A percentile compares a stretch with the other conserved stretches of the same genome.
phyloP scores from a whole-genome alignment of 2,797 vertebrate species.

The Chaetodon trifasciatus region DNA sequence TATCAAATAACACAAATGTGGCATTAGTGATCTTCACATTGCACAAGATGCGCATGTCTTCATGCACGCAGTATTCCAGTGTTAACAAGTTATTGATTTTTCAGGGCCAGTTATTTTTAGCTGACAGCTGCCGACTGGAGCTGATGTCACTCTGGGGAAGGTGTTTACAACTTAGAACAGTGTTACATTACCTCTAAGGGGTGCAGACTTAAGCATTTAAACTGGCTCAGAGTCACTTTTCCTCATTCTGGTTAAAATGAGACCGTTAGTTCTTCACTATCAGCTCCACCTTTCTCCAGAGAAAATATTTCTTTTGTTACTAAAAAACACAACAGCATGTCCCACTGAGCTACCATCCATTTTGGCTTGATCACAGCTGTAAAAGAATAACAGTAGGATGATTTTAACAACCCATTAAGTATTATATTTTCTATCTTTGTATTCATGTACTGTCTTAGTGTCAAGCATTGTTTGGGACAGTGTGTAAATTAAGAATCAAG shows the following conservation, averaged over 20 bases:
- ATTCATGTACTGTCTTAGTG: conserved; percentile 28
- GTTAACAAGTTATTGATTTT: conserved; percentile 47
- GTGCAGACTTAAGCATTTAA: conserved; percentile 13
- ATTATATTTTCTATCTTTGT: conserved; percentile 8
- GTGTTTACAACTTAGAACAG: conserved; percentile 37
- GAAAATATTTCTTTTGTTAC: conserved; percentile 18
- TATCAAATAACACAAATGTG: conserved; percentile 35
- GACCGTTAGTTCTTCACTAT: background rate
- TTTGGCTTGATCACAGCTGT: conserved; percentile 46
- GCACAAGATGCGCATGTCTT: conserved; percentile 42
- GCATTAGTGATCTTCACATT: conserved; percentile 49
- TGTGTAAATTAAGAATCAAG: conserved; percentile 1
- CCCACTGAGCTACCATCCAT: conserved; percentile 4
- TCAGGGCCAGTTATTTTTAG: conserved; percentile 47
- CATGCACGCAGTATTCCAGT: conserved; percentile 59
- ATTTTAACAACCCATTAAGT: conserved; percentile 6
- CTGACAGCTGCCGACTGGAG: conserved; percentile 32
- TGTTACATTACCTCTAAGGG: conserved; percentile 34
- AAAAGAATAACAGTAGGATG: conserved; percentile 1
- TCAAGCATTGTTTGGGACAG: conserved; percentile 52
- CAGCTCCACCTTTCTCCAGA: conserved; percentile 1
- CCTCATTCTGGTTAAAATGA: background rate
- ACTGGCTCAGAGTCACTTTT: conserved; percentile 16
- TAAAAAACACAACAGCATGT: conserved; percentile 11
- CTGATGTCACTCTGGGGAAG: conserved; percentile 13